Percentiles rank a stretch among this genome's conserved stretches.
phyloP scores from a whole-genome alignment of 2,113 vertebrate species.

The Salvelinus namaycush region DNA sequence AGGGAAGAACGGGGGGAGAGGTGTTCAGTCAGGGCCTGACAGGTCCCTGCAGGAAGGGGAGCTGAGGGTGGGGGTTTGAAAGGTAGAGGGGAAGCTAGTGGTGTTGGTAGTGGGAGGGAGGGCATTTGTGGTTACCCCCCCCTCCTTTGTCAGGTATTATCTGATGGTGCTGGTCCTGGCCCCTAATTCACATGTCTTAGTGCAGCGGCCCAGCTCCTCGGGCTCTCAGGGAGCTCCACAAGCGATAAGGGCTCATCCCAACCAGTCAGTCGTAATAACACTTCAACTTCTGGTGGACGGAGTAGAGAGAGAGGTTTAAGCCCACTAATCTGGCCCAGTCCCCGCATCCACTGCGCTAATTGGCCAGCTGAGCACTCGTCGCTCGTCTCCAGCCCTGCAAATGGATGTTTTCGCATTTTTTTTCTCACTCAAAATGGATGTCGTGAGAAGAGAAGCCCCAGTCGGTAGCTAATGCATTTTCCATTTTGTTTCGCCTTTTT shows the following conservation, averaged over 20 bases:
- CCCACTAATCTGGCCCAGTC: constrained; percentile 28
- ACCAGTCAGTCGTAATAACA: constrained; percentile 36
- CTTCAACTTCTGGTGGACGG: constrained; percentile 34
- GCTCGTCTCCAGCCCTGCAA: not conserved
- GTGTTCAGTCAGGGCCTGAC: constrained; percentile 15
- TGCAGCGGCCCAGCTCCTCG: constrained; percentile 18
- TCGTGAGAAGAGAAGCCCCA: not conserved
- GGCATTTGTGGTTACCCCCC: constrained; percentile 1
- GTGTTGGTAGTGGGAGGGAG: not conserved
- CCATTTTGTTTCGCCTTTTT: constrained; percentile 13
- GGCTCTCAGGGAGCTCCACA: not conserved
- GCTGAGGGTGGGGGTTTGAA: not conserved
- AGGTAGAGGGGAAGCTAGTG: not conserved
- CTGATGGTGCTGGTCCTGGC: not conserved
- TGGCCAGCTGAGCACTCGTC: constrained; percentile 19
- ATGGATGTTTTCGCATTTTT: not conserved
- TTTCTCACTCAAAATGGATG: constrained; percentile 3
- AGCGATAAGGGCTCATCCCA: constrained; percentile 31
- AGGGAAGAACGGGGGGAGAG: not conserved
- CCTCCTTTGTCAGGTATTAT: not conserved
- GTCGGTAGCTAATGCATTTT: constrained; percentile 4
- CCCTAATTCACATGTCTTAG: constrained; percentile 6
- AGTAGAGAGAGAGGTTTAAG: constrained; percentile 9
- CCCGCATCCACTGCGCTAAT: constrained; percentile 20
- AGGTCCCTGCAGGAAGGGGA: constrained; percentile 6